Evolutionary conservation across 2,888 invertebrate genomes (phyloP).

Genomic region (Gymnoscelis rufifasciata): DNA sequence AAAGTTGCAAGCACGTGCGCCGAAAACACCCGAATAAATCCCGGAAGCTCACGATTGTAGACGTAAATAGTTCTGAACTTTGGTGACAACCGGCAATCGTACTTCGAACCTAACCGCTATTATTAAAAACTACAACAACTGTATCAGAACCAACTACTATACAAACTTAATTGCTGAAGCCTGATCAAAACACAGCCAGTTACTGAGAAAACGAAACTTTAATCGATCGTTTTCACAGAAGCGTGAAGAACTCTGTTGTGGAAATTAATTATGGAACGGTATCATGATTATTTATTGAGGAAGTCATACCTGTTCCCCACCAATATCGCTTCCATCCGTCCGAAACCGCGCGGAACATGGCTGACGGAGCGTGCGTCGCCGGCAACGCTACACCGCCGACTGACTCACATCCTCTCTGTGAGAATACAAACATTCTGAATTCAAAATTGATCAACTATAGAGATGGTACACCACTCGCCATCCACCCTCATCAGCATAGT

Average conservation of each 20-base stretch:
- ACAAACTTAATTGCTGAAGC: conserved; percentile 11
- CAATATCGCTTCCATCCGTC: conserved; percentile 73
- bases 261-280: conserved; percentile 1
- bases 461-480: conserved; percentile 7
- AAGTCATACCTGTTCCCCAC: conserved; percentile 75
- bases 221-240: neutral
- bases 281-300: conserved; percentile 46
- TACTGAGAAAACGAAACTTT: conserved; percentile 4
- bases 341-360: conserved; percentile 70
- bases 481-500: conserved; percentile 5
- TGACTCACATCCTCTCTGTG: conserved; percentile 29
- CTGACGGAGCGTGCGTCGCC: conserved; percentile 50
- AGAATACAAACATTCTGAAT: conserved; percentile 38
- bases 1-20: conserved; percentile 56
- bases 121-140: neutral
- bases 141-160: neutral
- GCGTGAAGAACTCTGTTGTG: neutral
- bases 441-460: conserved; percentile 21
- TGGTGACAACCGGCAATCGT: conserved; percentile 41
- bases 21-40: conserved; percentile 50
- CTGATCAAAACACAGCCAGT: conserved; percentile 7
- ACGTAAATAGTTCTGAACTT: conserved; percentile 69
- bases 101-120: conserved; percentile 39
- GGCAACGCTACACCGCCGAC: conserved; percentile 63
- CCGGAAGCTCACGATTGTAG: conserved; percentile 51